Evolutionary conservation across 2,888 invertebrate species (phyloP).

Genomic region (Nebria brevicollis): DNA sequence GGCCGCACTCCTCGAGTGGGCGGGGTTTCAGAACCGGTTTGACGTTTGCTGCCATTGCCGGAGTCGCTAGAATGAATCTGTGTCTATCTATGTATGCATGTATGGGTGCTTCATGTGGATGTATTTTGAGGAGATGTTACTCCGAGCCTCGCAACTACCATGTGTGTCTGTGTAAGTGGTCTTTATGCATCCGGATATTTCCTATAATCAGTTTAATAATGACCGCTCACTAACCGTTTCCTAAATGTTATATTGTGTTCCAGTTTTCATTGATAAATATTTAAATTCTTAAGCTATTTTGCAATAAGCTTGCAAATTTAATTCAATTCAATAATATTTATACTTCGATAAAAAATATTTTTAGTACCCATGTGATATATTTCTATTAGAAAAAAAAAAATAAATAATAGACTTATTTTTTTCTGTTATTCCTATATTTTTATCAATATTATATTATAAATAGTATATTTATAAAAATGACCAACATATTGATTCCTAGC

Average conservation of each 20-base stretch:
- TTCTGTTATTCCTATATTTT: no score
- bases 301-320: neutral
- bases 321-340: neutral
- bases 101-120: constrained; percentile 40
- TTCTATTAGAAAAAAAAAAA: no score
- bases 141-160: neutral
- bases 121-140: neutral
- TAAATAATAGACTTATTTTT: no score
- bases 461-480: no score
- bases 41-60: constrained; percentile 53
- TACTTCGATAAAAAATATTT: no score
- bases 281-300: neutral
- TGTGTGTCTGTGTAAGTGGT: constrained; percentile 14
- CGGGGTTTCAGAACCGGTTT: constrained; percentile 52
- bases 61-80: constrained; percentile 21
- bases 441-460: no score
- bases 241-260: neutral
- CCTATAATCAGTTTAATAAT: constrained; percentile 46
- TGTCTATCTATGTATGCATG: constrained; percentile 42
- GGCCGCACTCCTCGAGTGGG: constrained; percentile 50
- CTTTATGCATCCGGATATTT: constrained; percentile 36
- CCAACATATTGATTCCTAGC: no score
- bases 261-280: constrained; percentile 33
- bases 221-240: constrained; percentile 3
- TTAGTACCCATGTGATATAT: no score